phyloP scores from a whole-genome alignment of 2,113 vertebrate genomes.

The Sinocyclocheilus rhinocerous region DNA sequence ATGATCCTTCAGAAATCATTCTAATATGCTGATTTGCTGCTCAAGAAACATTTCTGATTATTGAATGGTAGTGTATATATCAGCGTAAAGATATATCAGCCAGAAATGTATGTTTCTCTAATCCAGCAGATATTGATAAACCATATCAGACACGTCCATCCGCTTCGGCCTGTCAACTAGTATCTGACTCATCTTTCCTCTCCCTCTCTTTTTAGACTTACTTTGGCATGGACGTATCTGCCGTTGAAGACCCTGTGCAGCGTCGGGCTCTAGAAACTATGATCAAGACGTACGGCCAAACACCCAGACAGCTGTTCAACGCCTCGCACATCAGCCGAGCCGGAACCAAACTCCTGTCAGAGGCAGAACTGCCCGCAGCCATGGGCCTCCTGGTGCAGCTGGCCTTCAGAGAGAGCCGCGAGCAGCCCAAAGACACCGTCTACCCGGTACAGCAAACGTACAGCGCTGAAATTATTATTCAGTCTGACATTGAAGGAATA shows the following conservation, averaged over 20 bases:
- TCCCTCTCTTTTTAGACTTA: slow-evolving; percentile 81
- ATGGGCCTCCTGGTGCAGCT: slow-evolving; percentile 95
- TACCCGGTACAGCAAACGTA: slow-evolving; percentile 80
- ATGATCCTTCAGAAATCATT: too few species aligned
- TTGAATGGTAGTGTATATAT: background rate
- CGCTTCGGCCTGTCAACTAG: background rate
- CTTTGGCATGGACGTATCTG: slow-evolving; percentile 98
- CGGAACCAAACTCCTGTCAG: slow-evolving; percentile 83
- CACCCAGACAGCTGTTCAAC: slow-evolving; percentile 92
- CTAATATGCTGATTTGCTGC: too few species aligned
- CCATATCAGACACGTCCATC: background rate
- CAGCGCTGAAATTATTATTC: background rate
- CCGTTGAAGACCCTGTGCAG: slow-evolving; percentile 97
- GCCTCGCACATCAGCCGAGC: slow-evolving; percentile 83
- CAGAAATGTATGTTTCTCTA: background rate
- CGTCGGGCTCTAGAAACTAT: slow-evolving; percentile 96
- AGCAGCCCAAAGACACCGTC: slow-evolving; percentile 84
- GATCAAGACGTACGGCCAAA: slow-evolving; percentile 98
- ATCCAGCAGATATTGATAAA: background rate
- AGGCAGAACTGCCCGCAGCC: slow-evolving; percentile 93
- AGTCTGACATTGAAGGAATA: background rate
- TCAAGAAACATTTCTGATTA: too few species aligned
- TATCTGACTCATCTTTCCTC: background rate
- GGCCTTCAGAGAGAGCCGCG: slow-evolving; percentile 92
- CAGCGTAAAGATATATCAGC: background rate